A percentile compares a stretch with the other conserved stretches of the same genome.
Evolutionary conservation across 1,140 invertebrate genomes (phyloP).

Genomic region (Anoplophora glabripennis): DNA sequence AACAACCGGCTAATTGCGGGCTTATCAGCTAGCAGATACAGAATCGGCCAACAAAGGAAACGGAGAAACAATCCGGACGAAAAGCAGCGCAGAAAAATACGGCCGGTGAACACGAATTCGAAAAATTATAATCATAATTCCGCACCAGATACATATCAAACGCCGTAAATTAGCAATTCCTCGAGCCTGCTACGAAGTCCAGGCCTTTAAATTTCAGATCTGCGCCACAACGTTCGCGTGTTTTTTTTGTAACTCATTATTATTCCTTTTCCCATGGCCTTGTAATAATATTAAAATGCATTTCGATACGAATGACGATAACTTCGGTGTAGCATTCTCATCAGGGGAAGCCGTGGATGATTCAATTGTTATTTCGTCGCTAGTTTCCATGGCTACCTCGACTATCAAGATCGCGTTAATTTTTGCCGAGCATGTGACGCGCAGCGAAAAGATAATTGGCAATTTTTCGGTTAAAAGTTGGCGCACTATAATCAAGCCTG

Average conservation of each 20-base stretch:
- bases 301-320: slow-evolving; percentile 20
- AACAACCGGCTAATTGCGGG: too few relatives aligned
- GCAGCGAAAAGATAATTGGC: too few relatives aligned
- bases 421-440: not conserved
- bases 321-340: slow-evolving; percentile 6
- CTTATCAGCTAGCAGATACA: not conserved
- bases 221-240: slow-evolving; percentile 24
- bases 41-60: slow-evolving; percentile 8
- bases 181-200: slow-evolving; percentile 30
- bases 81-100: slow-evolving; percentile 28
- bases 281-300: slow-evolving; percentile 27
- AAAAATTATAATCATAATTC: slow-evolving; percentile 43
- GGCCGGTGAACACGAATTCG: slow-evolving; percentile 28
- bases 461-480: too few relatives aligned
- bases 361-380: slow-evolving; percentile 13
- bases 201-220: slow-evolving; percentile 29
- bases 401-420: not conserved
- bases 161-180: slow-evolving; percentile 40
- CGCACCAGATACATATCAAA: slow-evolving; percentile 39
- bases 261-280: slow-evolving; percentile 36
- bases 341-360: slow-evolving; percentile 4
- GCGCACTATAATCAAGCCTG: too few relatives aligned
- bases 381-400: not conserved
- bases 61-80: slow-evolving; percentile 3
- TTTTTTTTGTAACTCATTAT: slow-evolving; percentile 34